These are phyloP conservation scores for Thaumatotibia leucotreta DNA, from an alignment of 1,140 invertebrate species.

Conservation along the genomic window DNA sequence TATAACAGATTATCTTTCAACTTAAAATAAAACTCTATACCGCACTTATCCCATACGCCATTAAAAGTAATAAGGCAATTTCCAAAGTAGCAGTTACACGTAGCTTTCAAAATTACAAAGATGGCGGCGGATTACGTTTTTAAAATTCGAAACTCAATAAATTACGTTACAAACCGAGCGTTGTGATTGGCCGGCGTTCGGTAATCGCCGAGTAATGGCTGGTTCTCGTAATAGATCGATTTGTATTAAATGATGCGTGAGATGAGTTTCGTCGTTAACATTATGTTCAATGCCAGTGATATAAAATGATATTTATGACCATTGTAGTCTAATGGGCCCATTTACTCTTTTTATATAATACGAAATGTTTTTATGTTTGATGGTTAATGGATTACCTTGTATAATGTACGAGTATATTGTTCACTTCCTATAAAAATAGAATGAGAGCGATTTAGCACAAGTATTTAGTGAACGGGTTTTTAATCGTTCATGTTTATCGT, in stretches of 20 bases:
- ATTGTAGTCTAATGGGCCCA: slow-evolving; percentile 7
- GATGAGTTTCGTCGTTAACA: slow-evolving; percentile 59
- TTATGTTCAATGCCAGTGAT: slow-evolving; percentile 27
- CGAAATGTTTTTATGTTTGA: not conserved
- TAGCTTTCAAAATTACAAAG: slow-evolving; percentile 45
- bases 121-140: slow-evolving; percentile 40
- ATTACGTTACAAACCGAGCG: slow-evolving; percentile 44
- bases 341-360: not conserved
- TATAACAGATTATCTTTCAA: not conserved
- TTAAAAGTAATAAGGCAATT: not conserved
- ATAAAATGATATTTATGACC: slow-evolving; percentile 14
- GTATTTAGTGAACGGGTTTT: too few relatives aligned
- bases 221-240: slow-evolving; percentile 61
- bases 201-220: slow-evolving; percentile 35
- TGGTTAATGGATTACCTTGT: not conserved
- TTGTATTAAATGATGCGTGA: slow-evolving; percentile 65
- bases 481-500: too few relatives aligned
- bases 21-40: not conserved
- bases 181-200: slow-evolving; percentile 40
- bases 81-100: slow-evolving; percentile 24
- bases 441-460: not conserved
- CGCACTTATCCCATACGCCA: not conserved
- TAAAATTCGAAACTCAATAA: slow-evolving; percentile 59
- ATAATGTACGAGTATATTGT: too few relatives aligned
- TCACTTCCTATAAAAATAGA: not conserved